Evolutionary conservation across 2,113 vertebrate species (phyloP), one percentile per base, ranked within the genome.

Genomic region (Engraulis encrasicolus): DNA sequence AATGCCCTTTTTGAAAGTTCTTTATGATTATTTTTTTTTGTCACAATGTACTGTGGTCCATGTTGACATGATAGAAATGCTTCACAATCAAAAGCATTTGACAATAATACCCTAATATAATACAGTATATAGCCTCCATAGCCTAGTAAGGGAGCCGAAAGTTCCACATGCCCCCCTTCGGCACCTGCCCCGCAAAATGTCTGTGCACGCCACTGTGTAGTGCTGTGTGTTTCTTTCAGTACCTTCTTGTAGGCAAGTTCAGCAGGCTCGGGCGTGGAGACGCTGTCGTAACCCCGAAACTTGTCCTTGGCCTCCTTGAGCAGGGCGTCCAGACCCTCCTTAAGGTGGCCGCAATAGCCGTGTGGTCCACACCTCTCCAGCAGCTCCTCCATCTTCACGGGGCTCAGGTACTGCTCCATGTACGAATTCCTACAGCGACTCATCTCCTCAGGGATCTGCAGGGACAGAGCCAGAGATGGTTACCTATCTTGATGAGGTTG

Each of bases 251-350:
- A 99, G 50, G 97, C 93, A 0, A 99, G 96, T 15, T 99, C 98
- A 2, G 95, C 95, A 11, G 95, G 97, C 86, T 99, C 97, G 0
- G 89, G 87, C 40, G 96, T 98, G 84, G 97, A 95, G 88, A 96
- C 96, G 0, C 95, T 94, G 90, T 99, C 95, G 91, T 98, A 99
- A 82, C 97, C 97, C 90, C 95, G 97, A 90, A 98, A 99, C 91
- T 97, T 99, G 86, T 99, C 98, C 89, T 96, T 99, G 88, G 96
- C 97, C 88, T 99, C 98, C 92, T 97, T 99, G 83, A 97, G 97
- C 37, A 99, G 95, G 83, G 93, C 93, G n/a, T 98, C 97, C 31
- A 97, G 88, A n/a, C 95, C 91, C 34, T 94, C 96, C 85, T 95
- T 96, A 36, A 99, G 89, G 87, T 95, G 96, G 0, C 88, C 91